phyloP scores from a whole-genome alignment of 2,113 vertebrate genomes.

The Eudorcas thomsonii region DNA sequence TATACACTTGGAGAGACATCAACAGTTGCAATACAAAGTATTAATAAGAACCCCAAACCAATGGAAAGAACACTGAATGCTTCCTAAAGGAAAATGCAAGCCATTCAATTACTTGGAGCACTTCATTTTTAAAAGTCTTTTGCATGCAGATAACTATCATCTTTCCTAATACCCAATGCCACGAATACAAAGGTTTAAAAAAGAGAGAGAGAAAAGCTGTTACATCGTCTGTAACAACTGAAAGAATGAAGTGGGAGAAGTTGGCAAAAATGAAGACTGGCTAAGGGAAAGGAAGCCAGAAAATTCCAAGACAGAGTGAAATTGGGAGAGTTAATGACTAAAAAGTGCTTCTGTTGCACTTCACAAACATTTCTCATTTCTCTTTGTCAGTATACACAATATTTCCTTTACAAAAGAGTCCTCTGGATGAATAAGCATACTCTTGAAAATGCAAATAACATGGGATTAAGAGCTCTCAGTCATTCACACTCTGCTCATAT shows the following conservation, averaged over 20 bases:
- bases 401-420: neutral
- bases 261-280: neutral
- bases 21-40: neutral
- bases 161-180: neutral
- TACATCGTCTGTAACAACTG: neutral
- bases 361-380: constrained; percentile 6
- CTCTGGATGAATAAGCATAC: neutral
- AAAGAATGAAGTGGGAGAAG: neutral
- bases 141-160: neutral
- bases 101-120: neutral
- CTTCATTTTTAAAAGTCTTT: neutral
- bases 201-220: neutral
- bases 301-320: neutral
- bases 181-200: neutral
- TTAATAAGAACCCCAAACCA: neutral
- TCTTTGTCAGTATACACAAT: neutral
- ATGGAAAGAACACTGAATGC: neutral
- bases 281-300: neutral
- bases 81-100: neutral
- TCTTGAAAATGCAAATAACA: constrained; percentile 29
- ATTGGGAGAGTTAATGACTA: neutral
- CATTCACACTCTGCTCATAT: neutral
- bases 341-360: neutral
- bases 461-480: neutral
- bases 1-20: neutral